Evolutionary conservation across 2,888 invertebrate genomes (phyloP).

Genomic region (Osmoderma eremita): DNA sequence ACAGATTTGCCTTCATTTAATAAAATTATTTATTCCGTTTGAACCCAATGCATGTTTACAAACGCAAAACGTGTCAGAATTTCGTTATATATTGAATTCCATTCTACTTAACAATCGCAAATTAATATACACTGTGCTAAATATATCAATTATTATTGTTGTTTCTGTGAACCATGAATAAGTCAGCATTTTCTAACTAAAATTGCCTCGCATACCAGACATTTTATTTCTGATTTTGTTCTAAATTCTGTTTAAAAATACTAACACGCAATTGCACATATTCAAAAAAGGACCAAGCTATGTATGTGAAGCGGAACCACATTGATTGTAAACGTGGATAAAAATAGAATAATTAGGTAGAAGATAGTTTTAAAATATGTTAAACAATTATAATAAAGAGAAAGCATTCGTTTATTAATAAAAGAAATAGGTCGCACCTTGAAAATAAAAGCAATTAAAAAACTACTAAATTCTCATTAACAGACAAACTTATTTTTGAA

Average conservation of each 20-base stretch:
- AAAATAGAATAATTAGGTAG: no score
- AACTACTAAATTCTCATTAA: constrained; percentile 11
- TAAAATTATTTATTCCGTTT: no score
- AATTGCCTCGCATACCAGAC: constrained; percentile 7
- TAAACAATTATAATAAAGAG: background rate
- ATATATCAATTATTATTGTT: background rate
- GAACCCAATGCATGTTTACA: no score
- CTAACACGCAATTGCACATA: background rate
- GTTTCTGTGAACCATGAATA: background rate
- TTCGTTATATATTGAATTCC: background rate
- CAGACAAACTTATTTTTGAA: background rate
- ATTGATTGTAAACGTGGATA: background rate
- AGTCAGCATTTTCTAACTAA: background rate
- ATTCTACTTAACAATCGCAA: constrained; percentile 1
- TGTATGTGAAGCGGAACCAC: constrained; percentile 5
- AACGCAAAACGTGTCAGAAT: background rate
- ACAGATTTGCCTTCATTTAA: no score
- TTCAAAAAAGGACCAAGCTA: background rate
- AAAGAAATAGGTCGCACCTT: background rate
- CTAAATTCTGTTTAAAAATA: constrained; percentile 3
- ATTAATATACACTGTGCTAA: constrained; percentile 2
- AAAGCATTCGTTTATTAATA: background rate
- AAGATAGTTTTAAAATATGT: background rate
- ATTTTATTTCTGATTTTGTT: constrained; percentile 20
- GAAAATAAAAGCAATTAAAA: constrained; percentile 16